Evolutionary conservation across 2,113 vertebrate genomes (phyloP).

Genomic region (Regulus satrapa): DNA sequence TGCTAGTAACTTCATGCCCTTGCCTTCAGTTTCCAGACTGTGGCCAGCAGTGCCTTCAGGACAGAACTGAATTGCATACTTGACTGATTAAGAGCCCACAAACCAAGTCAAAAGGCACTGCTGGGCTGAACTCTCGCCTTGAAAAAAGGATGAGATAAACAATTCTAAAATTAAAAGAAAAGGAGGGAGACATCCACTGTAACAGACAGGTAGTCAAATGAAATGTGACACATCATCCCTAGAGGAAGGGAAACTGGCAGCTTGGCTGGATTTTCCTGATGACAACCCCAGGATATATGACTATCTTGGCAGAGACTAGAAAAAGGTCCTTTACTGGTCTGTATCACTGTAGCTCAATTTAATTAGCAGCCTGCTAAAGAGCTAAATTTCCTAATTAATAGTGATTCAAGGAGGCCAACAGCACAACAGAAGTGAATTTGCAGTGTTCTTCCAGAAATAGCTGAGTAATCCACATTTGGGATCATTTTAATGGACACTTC

Average conservation of each 20-base stretch:
- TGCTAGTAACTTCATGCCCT: neutral
- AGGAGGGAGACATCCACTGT: neutral
- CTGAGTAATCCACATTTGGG: constrained; percentile 34
- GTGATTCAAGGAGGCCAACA: constrained; percentile 30
- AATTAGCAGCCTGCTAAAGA: constrained; percentile 51
- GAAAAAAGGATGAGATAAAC: constrained; percentile 43
- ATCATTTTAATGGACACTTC: neutral
- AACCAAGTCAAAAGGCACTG: constrained; percentile 3
- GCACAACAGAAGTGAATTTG: neutral
- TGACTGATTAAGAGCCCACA: constrained; percentile 9
- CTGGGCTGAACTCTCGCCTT: neutral
- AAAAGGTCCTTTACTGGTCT: neutral
- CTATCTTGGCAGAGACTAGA: neutral
- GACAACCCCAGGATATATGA: constrained; percentile 34
- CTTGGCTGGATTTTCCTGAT: neutral
- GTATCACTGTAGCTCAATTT: constrained; percentile 25
- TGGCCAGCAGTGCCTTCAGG: neutral
- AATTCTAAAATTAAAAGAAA: constrained; percentile 46
- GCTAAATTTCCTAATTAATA: constrained; percentile 47
- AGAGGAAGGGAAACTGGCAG: constrained; percentile 11
- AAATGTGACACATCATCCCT: neutral
- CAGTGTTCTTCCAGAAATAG: constrained; percentile 1
- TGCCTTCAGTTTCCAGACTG: neutral
- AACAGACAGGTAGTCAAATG: constrained; percentile 42
- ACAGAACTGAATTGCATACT: neutral